These are phyloP conservation scores for Ophiothrix spiculata DNA, from an alignment of 35 echinoderm and acorn worm genomes.

Conservation along the genomic window DNA sequence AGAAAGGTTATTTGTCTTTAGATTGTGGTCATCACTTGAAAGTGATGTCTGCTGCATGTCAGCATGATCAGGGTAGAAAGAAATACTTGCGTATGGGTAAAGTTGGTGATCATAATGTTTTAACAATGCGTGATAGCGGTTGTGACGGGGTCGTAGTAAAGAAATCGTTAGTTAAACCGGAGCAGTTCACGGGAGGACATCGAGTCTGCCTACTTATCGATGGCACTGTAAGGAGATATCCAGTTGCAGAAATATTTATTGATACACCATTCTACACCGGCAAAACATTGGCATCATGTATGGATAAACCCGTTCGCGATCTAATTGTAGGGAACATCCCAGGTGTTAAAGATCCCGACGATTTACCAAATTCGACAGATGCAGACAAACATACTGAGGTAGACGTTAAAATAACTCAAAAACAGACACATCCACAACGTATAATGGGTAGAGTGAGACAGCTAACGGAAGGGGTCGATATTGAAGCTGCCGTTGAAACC, in stretches of 20 bases:
- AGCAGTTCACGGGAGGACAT: slow-evolving; percentile 43
- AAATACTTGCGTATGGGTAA: slow-evolving; percentile 10
- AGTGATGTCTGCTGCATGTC: background rate
- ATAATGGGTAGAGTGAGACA: background rate
- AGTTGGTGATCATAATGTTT: slow-evolving; percentile 16
- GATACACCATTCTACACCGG: slow-evolving; percentile 60
- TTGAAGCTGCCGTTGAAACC: slow-evolving; percentile 17
- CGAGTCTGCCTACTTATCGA: slow-evolving; percentile 57
- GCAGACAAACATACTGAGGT: background rate
- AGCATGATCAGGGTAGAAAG: background rate
- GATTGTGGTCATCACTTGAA: slow-evolving; percentile 34
- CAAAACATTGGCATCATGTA: slow-evolving; percentile 42
- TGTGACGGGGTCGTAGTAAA: slow-evolving; percentile 50
- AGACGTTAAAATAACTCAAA: background rate
- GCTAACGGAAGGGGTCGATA: background rate
- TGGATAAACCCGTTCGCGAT: slow-evolving; percentile 54
- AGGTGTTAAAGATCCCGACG: slow-evolving; percentile 40
- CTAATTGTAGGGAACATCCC: slow-evolving; percentile 46
- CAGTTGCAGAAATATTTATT: slow-evolving; percentile 33
- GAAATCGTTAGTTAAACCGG: slow-evolving; percentile 3
- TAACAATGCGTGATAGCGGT: slow-evolving; percentile 51
- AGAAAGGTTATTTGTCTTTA: background rate
- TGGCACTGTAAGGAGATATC: slow-evolving; percentile 30
- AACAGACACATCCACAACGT: background rate
- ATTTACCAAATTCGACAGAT: slow-evolving; percentile 7